These are phyloP conservation scores for Hermetia illucens DNA, from an alignment of 1,140 invertebrate genomes.

Conservation along the genomic window DNA sequence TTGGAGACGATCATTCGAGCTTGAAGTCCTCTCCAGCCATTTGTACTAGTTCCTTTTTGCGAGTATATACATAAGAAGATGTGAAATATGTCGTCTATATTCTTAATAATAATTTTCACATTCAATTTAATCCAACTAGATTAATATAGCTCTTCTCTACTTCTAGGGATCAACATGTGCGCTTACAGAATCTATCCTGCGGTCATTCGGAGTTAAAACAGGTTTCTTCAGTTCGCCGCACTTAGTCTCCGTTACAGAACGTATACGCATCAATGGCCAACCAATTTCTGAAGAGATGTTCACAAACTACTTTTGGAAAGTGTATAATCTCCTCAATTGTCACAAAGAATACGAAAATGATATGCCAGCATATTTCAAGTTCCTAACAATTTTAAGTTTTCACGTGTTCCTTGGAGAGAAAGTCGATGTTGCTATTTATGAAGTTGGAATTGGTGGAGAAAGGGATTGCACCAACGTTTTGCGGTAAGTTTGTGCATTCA, in stretches of 20 bases:
- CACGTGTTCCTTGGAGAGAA: slow-evolving; percentile 76
- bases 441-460: slow-evolving; percentile 95
- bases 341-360: slow-evolving; percentile 42
- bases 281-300: slow-evolving; percentile 64
- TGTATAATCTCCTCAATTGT: slow-evolving; percentile 50
- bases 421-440: slow-evolving; percentile 85
- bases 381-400: slow-evolving; percentile 84
- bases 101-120: no score
- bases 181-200: slow-evolving; percentile 78
- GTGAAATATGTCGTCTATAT: no score
- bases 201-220: slow-evolving; percentile 71
- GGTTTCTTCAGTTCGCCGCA: slow-evolving; percentile 97
- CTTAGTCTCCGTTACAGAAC: slow-evolving; percentile 78
- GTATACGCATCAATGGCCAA: slow-evolving; percentile 77
- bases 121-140: no score
- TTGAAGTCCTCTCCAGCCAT: no score
- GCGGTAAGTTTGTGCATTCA: slow-evolving; percentile 35
- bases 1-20: no score
- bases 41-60: no score
- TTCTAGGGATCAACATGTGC: slow-evolving; percentile 82
- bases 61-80: no score
- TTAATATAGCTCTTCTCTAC: no score
- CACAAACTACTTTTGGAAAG: slow-evolving; percentile 64
- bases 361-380: slow-evolving; percentile 91
- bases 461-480: slow-evolving; percentile 91